Base-by-base conservation (phyloP, 2,888 invertebrate genomes). In the Eupeodes latifasciatus region DNA sequence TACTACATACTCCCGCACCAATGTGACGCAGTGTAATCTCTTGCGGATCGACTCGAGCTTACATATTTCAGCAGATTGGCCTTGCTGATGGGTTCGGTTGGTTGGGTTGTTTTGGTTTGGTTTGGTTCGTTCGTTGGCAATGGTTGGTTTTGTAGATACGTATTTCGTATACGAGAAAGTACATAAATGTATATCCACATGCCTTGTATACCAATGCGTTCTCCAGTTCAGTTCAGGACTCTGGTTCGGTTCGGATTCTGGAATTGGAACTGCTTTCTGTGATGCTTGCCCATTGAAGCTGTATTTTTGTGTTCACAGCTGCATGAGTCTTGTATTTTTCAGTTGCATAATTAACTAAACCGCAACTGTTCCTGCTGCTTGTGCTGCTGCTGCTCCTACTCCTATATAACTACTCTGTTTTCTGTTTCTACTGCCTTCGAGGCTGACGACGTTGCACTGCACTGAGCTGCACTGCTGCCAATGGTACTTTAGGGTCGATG, bases 281-380 rank as follows among this genome's bases (percentile, higher is more conserved):
- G 61, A 59, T 51, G 62, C 62, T 55, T 79, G 71, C 61, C 47
- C 49, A 75, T 49, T 72, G 80, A 57, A 75, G 74, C 74, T 67
- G 66, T 80, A 62, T 71, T 76, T 81, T 83, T 81, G 76, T 74
- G 84, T 84, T 84, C 84, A 84, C 84, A 88, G 84, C 84, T 84
- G 87, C 84, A 87, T 77, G 81, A 74, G 80, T 69, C 84, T 88
- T 88, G 87, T 84, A 81, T 88, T 84, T 88, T 88, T 88, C 84
- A 69, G 72, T 64, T 88, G 87, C 87, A 88, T 88, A 88, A 88
- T 88, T 88, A 88, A 88, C 81, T 84, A 74, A 49, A 88, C 87
- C 87, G 64, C 84, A 88, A 81, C 77, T 76, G 72, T 72, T 84
- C 49, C 47, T 53, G 14, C 53, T 69, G 10, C 59, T 67, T 14